Evolutionary conservation across 2,797 vertebrate species (phyloP).

Genomic region (Neomorphus geoffroyi): DNA sequence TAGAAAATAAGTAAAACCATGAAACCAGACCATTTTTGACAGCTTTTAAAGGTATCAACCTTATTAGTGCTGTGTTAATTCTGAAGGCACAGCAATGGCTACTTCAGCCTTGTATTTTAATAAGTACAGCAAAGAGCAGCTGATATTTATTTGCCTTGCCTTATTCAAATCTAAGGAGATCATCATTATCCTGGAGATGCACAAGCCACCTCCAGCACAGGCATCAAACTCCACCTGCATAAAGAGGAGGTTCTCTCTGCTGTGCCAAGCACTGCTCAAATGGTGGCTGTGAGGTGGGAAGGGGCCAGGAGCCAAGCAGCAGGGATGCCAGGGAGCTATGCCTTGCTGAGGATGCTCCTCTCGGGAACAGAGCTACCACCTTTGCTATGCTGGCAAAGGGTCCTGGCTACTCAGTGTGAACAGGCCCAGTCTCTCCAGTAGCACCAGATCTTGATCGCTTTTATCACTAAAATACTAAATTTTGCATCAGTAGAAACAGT

Average conservation of each 20-base stretch:
- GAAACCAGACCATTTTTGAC: not conserved
- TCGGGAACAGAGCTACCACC: not conserved
- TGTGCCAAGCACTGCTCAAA: not conserved
- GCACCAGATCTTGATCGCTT: not conserved
- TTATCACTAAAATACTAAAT: not conserved
- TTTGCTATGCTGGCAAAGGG: not conserved
- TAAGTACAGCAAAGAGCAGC: not conserved
- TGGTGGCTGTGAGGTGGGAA: not conserved
- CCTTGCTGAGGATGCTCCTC: not conserved
- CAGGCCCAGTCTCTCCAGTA: fast-evolving
- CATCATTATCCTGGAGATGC: not conserved
- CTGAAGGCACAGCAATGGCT: fast-evolving
- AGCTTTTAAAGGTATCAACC: not conserved
- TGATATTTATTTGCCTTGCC: not conserved
- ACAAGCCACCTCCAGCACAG: not conserved
- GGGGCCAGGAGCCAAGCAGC: not conserved
- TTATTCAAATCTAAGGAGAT: not conserved
- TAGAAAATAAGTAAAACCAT: not conserved
- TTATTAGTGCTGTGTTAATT: not conserved
- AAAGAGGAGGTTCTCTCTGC: not conserved
- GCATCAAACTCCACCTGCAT: not conserved
- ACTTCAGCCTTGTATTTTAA: not conserved
- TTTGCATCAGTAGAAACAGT: not conserved
- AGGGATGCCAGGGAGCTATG: not conserved
- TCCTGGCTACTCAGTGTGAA: fast-evolving